These are phyloP conservation scores for Denticeps clupeoides DNA, from an alignment of 2,797 vertebrate species.

Conservation along the genomic window DNA sequence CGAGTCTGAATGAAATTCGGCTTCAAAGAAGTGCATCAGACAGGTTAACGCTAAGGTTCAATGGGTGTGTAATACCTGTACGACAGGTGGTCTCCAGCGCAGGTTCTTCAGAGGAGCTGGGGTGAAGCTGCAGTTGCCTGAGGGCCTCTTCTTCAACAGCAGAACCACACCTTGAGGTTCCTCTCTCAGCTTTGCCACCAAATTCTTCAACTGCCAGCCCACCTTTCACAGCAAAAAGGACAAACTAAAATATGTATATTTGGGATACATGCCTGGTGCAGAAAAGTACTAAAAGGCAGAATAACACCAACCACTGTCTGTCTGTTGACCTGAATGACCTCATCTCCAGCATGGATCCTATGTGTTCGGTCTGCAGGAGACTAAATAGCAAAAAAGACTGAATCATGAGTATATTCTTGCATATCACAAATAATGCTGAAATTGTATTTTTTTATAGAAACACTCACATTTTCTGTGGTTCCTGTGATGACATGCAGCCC, in stretches of 20 bases:
- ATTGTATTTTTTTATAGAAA: background rate
- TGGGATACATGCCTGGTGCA: background rate
- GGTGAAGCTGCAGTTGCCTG: conserved; percentile 62
- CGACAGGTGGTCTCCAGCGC: conserved; percentile 79
- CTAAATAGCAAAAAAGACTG: conserved; percentile 40
- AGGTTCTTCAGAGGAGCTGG: conserved; percentile 83
- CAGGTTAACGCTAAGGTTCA: background rate
- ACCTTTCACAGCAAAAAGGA: conserved; percentile 61
- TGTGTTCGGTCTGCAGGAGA: conserved; percentile 84
- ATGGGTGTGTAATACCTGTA: conserved; percentile 60
- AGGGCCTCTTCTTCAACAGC: conserved; percentile 83
- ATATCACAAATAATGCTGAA: background rate
- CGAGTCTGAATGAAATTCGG: background rate
- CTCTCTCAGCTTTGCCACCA: conserved; percentile 77
- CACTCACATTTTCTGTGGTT: conserved; percentile 89
- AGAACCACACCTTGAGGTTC: conserved; percentile 69
- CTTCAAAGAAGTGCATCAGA: background rate
- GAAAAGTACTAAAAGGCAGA: background rate
- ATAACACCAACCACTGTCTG: conserved; percentile 84
- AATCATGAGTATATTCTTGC: background rate
- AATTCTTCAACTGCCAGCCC: conserved; percentile 90
- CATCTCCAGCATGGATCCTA: conserved; percentile 91
- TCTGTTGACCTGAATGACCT: conserved; percentile 85
- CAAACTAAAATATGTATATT: too few relatives aligned
- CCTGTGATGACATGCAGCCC: conserved; percentile 90